Percentiles rank a stretch among this genome's conserved stretches.
Conservation (phyloP, 2,888 invertebrate genomes). For the Drosophila prolongata region DNA sequence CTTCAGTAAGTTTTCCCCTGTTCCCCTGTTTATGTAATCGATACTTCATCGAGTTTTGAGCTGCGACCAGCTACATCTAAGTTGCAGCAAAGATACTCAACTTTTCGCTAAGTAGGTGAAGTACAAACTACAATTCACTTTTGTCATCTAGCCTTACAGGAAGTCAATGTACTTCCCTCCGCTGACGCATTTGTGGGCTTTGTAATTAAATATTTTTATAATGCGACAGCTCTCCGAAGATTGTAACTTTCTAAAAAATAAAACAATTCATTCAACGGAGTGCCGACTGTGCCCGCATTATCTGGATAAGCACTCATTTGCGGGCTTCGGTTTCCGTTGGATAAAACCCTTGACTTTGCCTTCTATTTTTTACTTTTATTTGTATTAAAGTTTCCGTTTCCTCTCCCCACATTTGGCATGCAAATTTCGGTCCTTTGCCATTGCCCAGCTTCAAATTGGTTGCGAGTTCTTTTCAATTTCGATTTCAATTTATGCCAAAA, state of each 20-base stretch:
- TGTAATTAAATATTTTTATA: constrained; percentile 67
- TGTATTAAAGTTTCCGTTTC: constrained; percentile 15
- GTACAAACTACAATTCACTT: constrained; percentile 37
- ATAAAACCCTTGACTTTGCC: constrained; percentile 19
- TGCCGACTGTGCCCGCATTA: constrained; percentile 5
- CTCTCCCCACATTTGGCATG: constrained; percentile 6
- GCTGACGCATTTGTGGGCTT: constrained; percentile 25
- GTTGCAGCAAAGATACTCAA: constrained; percentile 21
- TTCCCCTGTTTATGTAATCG: constrained; percentile 58
- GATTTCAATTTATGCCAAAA: constrained; percentile 76
- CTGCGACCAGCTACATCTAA: constrained; percentile 36
- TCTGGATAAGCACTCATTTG: constrained; percentile 15
- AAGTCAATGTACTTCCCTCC: constrained; percentile 59
- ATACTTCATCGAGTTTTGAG: constrained; percentile 51
- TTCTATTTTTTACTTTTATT: constrained; percentile 21
- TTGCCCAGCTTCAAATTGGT: constrained; percentile 55
- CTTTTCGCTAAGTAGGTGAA: constrained; percentile 64
- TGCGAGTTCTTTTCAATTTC: constrained; percentile 35
- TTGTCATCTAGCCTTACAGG: constrained; percentile 52
- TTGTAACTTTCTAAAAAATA: constrained; percentile 28
- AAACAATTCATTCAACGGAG: constrained; percentile 9
- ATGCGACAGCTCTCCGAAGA: constrained; percentile 26
- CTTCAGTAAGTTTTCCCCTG: constrained; percentile 29
- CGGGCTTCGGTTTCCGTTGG: constrained; percentile 28
- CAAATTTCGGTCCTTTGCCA: constrained; percentile 28